Conservation (phyloP, 2,797 vertebrate species). For the Eleutherodactylus coqui region DNA sequence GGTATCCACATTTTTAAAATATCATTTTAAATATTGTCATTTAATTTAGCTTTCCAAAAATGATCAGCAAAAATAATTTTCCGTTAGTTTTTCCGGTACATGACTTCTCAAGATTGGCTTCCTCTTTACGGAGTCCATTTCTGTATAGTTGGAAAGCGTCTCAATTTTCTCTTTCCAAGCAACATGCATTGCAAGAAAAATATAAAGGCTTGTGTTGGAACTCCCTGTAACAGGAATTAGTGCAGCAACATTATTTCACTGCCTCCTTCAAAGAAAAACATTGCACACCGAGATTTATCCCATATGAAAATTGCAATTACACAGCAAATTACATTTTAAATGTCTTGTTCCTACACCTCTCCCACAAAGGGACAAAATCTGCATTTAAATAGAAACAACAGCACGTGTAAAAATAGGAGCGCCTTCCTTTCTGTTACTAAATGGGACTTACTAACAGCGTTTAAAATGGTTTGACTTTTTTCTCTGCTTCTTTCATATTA, state of each 20-base stretch:
- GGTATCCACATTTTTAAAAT: background rate
- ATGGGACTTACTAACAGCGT: slow-evolving; percentile 11
- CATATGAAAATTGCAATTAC: slow-evolving; percentile 55
- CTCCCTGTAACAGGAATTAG: slow-evolving; percentile 32
- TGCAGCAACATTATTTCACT: slow-evolving; percentile 37
- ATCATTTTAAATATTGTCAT: background rate
- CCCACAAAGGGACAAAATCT: slow-evolving; percentile 42
- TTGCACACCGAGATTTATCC: slow-evolving; percentile 35
- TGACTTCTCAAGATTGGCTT: slow-evolving; percentile 17
- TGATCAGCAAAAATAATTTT: background rate
- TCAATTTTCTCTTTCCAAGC: slow-evolving; percentile 17
- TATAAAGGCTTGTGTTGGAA: slow-evolving; percentile 39
- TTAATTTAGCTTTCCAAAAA: slow-evolving; percentile 13
- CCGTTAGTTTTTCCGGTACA: background rate
- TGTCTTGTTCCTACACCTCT: slow-evolving; percentile 29
- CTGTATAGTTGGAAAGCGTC: slow-evolving; percentile 13
- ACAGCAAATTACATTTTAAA: slow-evolving; percentile 49
- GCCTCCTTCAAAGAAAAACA: slow-evolving; percentile 33
- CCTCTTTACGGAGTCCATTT: too few relatives aligned
- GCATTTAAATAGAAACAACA: slow-evolving; percentile 55
- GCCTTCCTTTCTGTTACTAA: slow-evolving; percentile 28
- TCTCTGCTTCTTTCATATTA: slow-evolving; percentile 19
- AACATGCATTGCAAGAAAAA: slow-evolving; percentile 20
- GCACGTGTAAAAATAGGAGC: slow-evolving; percentile 19
- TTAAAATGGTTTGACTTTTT: slow-evolving; percentile 7